Conservation (phyloP, 2,113 vertebrate species). For the Sinocyclocheilus rhinocerous region DNA sequence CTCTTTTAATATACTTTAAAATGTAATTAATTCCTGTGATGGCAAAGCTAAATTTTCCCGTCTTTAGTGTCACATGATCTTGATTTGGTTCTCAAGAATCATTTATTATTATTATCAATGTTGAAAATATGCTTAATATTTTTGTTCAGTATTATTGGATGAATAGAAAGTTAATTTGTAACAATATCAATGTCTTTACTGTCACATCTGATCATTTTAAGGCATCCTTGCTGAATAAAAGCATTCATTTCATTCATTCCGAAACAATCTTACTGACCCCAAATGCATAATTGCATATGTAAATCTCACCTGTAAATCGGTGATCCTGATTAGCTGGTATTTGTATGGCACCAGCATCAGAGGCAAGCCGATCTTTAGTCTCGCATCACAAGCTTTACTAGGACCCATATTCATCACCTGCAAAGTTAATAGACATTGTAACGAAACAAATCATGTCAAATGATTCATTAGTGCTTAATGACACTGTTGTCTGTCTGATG, state of each 20-base stretch:
- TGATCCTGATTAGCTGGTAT: constrained; percentile 80
- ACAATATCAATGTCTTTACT: not conserved
- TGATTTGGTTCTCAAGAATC: too few relatives aligned
- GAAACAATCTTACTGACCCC: not conserved
- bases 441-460: constrained; percentile 15
- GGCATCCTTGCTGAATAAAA: not conserved
- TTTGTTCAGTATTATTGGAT: not conserved
- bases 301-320: constrained; percentile 82
- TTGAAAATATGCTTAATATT: not conserved
- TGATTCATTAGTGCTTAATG: constrained; percentile 3
- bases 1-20: not conserved
- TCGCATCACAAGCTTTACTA: constrained; percentile 82
- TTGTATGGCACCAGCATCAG: constrained; percentile 80
- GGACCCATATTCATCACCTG: constrained; percentile 89
- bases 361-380: constrained; percentile 81
- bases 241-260: not conserved
- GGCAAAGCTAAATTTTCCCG: too few relatives aligned
- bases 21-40: not conserved
- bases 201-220: not conserved
- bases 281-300: not conserved
- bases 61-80: too few relatives aligned
- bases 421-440: constrained; percentile 32
- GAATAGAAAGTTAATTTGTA: not conserved
- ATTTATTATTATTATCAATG: not conserved
- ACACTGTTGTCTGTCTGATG: constrained; percentile 6